Evolutionary conservation across 2,113 vertebrate genomes (phyloP), one percentile per base, ranked within the genome.

Genomic region (Oreotrochilus melanogaster): DNA sequence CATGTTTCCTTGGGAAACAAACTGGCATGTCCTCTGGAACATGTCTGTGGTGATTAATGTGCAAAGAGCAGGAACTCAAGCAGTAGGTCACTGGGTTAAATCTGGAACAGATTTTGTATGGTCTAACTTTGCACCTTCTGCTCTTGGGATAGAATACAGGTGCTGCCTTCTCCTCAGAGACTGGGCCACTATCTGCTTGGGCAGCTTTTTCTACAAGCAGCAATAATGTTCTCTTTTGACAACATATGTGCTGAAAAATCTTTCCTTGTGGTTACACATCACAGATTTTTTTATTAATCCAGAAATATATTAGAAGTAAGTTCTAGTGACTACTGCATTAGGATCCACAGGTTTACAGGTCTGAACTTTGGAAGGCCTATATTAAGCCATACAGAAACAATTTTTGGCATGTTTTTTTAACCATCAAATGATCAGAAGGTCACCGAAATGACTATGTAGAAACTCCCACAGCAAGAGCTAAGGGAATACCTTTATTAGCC

Each of bases 41-140:
- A 14, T 7, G 51, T 62, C 85, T 70, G 64, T 15, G 53, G 82
- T 94, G 90, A 96, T 93, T 92, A 88, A 88, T 90, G 82, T 56
- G 85, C 43, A 75, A 89, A 70, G 79, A 86, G 78, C 71, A 74
- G 57, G 69, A 84, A 88, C 0, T 3, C 48, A 57, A 9, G 37
- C 78, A 92, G 64, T 57, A 93, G 92, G 94, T 96, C 85, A 94
- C 71, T 65, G 88, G 90, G 90, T 94, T 94, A 94, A 86, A 95
- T 57, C 10, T 67, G 65, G 88, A 88, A 88, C 72, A 90, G 75
- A 62, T 86, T 83, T 78, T 0, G 0, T 14, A 60, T 75, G 67
- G 58, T 51, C 7, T n/a, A 73, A 73, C 60, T 88, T 86, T 2
- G 0, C 76, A 90, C 69, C 61, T 95, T 94, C 92, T 96, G 69